Evolutionary conservation across 2,797 vertebrate species (phyloP), one percentile per base, ranked within the genome.

Genomic region (Pipistrellus nathusii): DNA sequence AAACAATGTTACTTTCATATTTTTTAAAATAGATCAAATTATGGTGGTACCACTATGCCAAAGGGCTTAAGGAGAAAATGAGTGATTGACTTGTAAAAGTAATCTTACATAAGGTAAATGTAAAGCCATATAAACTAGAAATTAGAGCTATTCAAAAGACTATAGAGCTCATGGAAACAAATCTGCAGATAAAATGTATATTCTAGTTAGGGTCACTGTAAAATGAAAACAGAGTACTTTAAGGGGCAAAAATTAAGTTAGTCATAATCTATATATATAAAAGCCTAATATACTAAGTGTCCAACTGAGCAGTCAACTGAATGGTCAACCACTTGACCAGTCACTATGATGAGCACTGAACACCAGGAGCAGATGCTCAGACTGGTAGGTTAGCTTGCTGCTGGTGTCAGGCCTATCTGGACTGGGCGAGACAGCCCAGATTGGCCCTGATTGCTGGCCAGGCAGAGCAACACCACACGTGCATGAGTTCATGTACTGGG

Each of bases 1-100:
- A 85, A 91, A 95, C 3, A 35, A 53, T 55, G 35, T 21, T 93
- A 77, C 25, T 93, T 94, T 90, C 84, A 18, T 48, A 92, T 82
- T 90, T 90, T 93, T 84, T 27, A 82, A 88, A 94, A 89, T 23
- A 18, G 30, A 84, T 35, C 18, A 93, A 90, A 69, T 46, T 66
- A 73, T 6, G 2, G 23, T 53, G 14, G 23, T 20, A 41, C n/a
- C 44, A 88, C 13, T n/a, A 15, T 81, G 53, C 32, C 59, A 59
- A 71, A 55, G 3, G 27, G n/a, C 75, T 85, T 18, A 83, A 80
- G 59, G 53, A 30, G 14, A 8, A 84, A 85, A 21, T 38, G 11
- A 51, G 59, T n/a, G 44, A 76, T 2, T 5, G 20, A 12, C 53
- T 23, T 77, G 12, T 35, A 38, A 89, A 73, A 62, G 44, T 20